Conservation (phyloP, 92 coral and sea anemone genomes). For the Muricea muricata region DNA sequence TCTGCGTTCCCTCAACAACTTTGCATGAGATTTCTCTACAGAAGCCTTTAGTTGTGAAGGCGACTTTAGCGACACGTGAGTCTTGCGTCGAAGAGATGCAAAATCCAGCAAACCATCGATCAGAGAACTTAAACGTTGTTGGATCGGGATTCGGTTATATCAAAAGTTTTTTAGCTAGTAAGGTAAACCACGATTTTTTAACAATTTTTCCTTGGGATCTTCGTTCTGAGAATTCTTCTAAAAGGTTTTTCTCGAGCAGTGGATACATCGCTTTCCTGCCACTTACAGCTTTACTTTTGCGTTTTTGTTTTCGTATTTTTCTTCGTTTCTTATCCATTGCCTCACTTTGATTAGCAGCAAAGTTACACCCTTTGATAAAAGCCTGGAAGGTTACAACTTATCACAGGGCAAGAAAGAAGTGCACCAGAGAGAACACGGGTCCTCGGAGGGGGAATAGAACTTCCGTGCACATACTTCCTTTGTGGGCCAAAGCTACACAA, state of each 20-base stretch:
- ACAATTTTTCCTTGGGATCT: not conserved
- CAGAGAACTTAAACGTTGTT: slow-evolving; percentile 1
- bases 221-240: slow-evolving; percentile 3
- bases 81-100: slow-evolving; percentile 15
- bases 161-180: too few species aligned
- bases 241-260: not conserved
- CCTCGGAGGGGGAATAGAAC: not conserved
- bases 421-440: not conserved
- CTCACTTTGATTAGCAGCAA: slow-evolving; percentile 36
- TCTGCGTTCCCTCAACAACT: not conserved
- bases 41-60: not conserved
- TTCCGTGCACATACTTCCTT: not conserved
- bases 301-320: slow-evolving; percentile 23
- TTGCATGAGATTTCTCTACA: not conserved
- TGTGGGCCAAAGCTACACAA: not conserved
- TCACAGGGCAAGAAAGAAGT: not conserved
- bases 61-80: slow-evolving; percentile 1
- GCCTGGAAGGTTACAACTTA: not conserved
- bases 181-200: too few species aligned
- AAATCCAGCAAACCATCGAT: not conserved
- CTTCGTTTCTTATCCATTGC: slow-evolving; percentile 47
- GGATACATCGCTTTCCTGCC: slow-evolving; percentile 12
- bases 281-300: slow-evolving; percentile 8
- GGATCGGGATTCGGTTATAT: too few species aligned
- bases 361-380: not conserved